Conservation (phyloP, 2,113 vertebrate species). For the Promerops cafer region DNA sequence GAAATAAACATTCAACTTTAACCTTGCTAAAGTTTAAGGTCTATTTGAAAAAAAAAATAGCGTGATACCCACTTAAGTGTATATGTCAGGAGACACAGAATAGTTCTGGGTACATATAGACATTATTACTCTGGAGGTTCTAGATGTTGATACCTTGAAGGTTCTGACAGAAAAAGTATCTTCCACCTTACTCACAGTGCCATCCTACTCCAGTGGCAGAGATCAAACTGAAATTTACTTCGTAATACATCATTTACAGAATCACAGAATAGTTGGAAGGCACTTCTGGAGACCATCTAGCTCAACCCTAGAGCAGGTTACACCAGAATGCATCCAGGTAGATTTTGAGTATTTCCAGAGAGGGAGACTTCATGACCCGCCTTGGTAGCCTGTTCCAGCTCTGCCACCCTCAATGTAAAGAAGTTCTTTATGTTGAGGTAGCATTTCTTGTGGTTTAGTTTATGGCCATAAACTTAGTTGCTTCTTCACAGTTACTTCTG, state of each 20-base stretch:
- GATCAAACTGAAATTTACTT: not conserved
- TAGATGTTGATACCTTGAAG: not conserved
- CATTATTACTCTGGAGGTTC: not conserved
- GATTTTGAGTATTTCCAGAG: not conserved
- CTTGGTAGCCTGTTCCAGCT: not conserved
- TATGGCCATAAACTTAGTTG: not conserved
- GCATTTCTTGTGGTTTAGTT: not conserved
- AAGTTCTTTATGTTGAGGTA: not conserved
- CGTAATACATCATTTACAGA: not conserved
- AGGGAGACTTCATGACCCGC: fast-evolving
- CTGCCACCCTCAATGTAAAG: not conserved
- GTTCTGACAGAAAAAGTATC: not conserved
- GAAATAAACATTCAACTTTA: not conserved
- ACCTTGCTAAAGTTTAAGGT: not conserved
- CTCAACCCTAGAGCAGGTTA: not conserved
- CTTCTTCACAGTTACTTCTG: not conserved
- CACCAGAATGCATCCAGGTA: fast-evolving
- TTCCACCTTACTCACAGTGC: not conserved
- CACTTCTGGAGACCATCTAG: not conserved
- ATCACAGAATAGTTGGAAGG: not conserved
- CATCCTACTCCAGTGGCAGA: not conserved
- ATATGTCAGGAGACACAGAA: not conserved
- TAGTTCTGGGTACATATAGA: not conserved
- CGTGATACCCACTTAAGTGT: not conserved
- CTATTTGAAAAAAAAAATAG: not conserved